These are phyloP conservation scores for Tetranychus truncatus DNA, from an alignment of 2,888 invertebrate species.

Conservation along the genomic window DNA sequence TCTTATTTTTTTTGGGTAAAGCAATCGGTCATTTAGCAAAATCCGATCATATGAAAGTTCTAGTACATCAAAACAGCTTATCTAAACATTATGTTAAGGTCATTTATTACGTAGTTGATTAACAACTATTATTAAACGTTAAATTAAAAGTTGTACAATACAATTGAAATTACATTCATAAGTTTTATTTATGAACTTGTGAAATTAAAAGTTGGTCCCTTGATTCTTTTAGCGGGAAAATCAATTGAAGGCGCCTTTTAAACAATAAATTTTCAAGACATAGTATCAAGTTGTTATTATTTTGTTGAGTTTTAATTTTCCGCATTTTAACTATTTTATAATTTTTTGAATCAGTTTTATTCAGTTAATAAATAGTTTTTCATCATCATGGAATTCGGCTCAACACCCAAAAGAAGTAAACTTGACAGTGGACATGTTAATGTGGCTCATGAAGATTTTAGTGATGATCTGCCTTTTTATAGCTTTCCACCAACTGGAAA, in stretches of 20 bases:
- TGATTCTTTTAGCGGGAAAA: neutral
- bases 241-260: neutral
- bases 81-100: too few relatives aligned
- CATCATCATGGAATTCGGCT: neutral
- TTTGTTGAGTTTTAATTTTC: neutral
- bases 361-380: neutral
- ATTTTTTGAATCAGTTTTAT: neutral
- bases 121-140: too few relatives aligned
- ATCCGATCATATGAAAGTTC: too few relatives aligned
- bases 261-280: neutral
- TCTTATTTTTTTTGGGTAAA: too few relatives aligned
- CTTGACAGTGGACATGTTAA: neutral
- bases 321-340: neutral
- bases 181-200: too few relatives aligned
- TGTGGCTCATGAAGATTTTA: neutral
- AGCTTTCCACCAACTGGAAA: constrained; percentile 51
- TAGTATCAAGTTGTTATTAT: neutral
- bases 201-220: neutral
- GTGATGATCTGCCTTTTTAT: constrained; percentile 48
- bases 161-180: too few relatives aligned
- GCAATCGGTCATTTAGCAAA: too few relatives aligned
- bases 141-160: too few relatives aligned
- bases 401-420: neutral
- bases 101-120: too few relatives aligned
- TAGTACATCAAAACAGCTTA: too few relatives aligned